Percentiles rank a stretch among this genome's conserved stretches.
Evolutionary conservation across 2,113 vertebrate species (phyloP).

Genomic region (Zosterops pallidus): DNA sequence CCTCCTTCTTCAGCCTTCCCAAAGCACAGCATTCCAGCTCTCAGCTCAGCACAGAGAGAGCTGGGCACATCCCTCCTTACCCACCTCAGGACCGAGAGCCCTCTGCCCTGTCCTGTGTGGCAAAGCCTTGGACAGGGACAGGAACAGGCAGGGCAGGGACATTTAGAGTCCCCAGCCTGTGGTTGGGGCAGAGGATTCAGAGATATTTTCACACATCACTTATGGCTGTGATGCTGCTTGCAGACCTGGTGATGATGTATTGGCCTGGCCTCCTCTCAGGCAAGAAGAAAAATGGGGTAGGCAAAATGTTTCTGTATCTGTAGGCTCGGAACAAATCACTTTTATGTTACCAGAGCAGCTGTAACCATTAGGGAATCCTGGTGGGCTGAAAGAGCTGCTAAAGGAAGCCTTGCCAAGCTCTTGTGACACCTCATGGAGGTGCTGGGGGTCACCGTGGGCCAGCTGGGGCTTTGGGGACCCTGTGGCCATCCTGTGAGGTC

Average conservation of each 20-base stretch:
- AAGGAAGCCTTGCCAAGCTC: background rate
- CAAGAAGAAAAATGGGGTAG: slow-evolving; percentile 13
- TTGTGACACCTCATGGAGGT: rapidly evolving
- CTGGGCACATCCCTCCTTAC: rapidly evolving
- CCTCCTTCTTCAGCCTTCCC: background rate
- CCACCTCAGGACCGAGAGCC: background rate
- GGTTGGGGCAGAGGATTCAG: background rate
- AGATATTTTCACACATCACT: background rate
- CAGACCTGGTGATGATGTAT: background rate
- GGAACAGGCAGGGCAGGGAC: background rate
- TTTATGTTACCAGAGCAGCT: background rate
- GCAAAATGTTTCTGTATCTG: slow-evolving; percentile 18
- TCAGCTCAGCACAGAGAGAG: background rate
- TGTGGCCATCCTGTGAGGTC: background rate
- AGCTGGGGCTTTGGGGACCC: rapidly evolving
- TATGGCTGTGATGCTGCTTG: background rate
- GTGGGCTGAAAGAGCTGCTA: background rate
- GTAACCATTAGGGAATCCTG: background rate
- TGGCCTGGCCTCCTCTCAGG: background rate
- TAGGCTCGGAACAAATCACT: slow-evolving; percentile 4
- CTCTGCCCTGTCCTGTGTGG: background rate
- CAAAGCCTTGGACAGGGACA: rapidly evolving
- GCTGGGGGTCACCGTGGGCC: background rate
- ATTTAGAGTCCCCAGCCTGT: rapidly evolving
- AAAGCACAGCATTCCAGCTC: background rate